Evolutionary conservation across 2,797 vertebrate species (phyloP).

Genomic region (Halcyon badia): DNA sequence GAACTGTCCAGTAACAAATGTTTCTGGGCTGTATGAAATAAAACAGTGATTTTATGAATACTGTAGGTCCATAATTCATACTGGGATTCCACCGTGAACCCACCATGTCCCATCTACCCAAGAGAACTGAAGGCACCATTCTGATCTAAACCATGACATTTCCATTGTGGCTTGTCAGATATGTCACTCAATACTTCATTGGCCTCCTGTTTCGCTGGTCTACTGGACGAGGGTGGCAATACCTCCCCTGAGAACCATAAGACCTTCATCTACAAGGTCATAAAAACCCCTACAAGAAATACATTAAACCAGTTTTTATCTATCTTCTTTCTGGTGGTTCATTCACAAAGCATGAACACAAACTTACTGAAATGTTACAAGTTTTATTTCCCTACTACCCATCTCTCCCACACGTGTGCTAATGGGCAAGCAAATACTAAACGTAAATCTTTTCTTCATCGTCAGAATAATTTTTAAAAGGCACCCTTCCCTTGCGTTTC

Average conservation of each 20-base stretch:
- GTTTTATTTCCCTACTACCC: not conserved
- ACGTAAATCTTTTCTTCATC: conserved; percentile 53
- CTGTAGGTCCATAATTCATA: too few relatives aligned
- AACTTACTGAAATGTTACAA: not conserved
- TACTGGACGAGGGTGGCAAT: not conserved
- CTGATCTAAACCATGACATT: too few relatives aligned
- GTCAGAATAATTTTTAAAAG: conserved; percentile 41
- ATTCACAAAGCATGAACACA: not conserved
- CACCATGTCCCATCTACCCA: too few relatives aligned
- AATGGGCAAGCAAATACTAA: not conserved
- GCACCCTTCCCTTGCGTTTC: not conserved
- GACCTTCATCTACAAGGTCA: not conserved
- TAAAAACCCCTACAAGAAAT: not conserved
- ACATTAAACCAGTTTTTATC: not conserved
- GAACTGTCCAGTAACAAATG: too few relatives aligned
- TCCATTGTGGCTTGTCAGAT: too few relatives aligned
- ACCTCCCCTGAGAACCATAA: not conserved
- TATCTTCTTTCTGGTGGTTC: not conserved
- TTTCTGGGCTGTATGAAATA: too few relatives aligned
- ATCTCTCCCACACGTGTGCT: not conserved
- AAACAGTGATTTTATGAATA: too few relatives aligned
- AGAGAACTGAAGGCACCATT: too few relatives aligned
- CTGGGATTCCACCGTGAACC: too few relatives aligned
- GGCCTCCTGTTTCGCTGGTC: fast-evolving
- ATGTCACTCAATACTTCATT: too few relatives aligned